Base-by-base conservation (phyloP, 2,113 vertebrate genomes). In the Hiodon tergisus region DNA sequence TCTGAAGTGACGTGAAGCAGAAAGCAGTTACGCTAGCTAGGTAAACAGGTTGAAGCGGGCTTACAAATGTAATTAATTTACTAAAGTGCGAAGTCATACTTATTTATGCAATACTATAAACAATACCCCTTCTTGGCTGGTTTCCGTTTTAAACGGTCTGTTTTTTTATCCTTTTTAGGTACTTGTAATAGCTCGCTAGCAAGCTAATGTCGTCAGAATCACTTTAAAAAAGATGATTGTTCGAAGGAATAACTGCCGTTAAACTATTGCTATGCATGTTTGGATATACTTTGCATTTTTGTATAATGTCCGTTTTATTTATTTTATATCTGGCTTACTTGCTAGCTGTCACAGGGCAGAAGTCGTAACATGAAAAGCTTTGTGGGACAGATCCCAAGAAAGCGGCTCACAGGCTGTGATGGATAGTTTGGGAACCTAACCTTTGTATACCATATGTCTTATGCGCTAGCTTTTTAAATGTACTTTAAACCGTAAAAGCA, bases 11-110 rank as follows among this genome's bases (percentile, higher is more conserved):
- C 46, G 66, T 72, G 65, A 73, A 66, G 58, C 71, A 8, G 50
- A 73, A 61, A 55, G 61, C 62, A 47, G 71, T 78, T 69, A 4
- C 58, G 73, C 16, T 54, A 55, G 62, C 61, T 78, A 60, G 11
- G 4, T 67, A 72, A 80, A 79, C 81, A 88, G 82, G 82, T 86
- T 72, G 82, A 87, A 86, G 77, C 85, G 31, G 53, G 53, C 11
- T 71, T 77, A 51, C 17, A 72, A 71, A 66, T 17, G 16, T 59
- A 13, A 48, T 59, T 2, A 14, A 16, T 14, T 71, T 47, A 63
- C 6, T 54, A 54, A 47, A 16, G 14, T 55, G 52, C 5, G 10
- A 55, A 51, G 14, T 31, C 31, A 31, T 31, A 31, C 31, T 31
- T 31, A 31, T 31, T 31, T 31, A 31, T 31, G 31, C 31, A 31